phyloP scores from a whole-genome alignment of 2,888 invertebrate genomes.

The Dorcus hopei region DNA sequence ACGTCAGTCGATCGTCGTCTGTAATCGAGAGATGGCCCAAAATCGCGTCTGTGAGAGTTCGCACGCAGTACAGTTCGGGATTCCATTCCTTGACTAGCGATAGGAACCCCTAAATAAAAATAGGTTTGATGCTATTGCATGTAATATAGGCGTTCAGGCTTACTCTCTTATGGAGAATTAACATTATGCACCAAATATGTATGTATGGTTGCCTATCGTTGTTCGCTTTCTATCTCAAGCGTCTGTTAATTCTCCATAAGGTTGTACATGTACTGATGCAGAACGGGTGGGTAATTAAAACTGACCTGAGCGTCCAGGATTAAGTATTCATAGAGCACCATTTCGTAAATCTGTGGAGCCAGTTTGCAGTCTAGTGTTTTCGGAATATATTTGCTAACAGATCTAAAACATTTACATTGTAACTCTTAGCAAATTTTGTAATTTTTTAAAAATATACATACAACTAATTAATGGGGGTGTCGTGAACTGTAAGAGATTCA shows the following conservation, averaged over 20 bases:
- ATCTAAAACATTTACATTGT: constrained; percentile 45
- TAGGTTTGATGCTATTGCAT: not conserved
- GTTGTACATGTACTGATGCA: too few relatives aligned
- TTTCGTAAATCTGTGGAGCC: constrained; percentile 85
- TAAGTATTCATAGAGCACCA: constrained; percentile 89
- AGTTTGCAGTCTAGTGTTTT: constrained; percentile 68
- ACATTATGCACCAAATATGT: too few relatives aligned
- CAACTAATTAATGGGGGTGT: not conserved
- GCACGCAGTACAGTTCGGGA: constrained; percentile 76
- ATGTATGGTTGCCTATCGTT: too few relatives aligned
- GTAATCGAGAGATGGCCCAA: constrained; percentile 72
- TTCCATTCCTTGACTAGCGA: constrained; percentile 87
- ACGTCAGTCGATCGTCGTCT: constrained; percentile 66
- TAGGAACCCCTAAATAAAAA: constrained; percentile 64
- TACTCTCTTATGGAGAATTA: too few relatives aligned
- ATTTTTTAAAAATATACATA: not conserved
- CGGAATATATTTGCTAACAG: constrained; percentile 78
- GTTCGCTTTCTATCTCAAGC: too few relatives aligned
- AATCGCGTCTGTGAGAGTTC: constrained; percentile 82
- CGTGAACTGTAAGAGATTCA: not conserved
- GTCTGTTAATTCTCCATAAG: too few relatives aligned
- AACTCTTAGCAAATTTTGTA: not conserved
- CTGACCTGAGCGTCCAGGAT: constrained; percentile 70
- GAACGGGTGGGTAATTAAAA: not conserved
- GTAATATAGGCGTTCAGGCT: not conserved